Percentiles rank a stretch among this genome's conserved stretches.
Conservation (phyloP, 1,140 invertebrate species). For the Penaeus chinensis region DNA sequence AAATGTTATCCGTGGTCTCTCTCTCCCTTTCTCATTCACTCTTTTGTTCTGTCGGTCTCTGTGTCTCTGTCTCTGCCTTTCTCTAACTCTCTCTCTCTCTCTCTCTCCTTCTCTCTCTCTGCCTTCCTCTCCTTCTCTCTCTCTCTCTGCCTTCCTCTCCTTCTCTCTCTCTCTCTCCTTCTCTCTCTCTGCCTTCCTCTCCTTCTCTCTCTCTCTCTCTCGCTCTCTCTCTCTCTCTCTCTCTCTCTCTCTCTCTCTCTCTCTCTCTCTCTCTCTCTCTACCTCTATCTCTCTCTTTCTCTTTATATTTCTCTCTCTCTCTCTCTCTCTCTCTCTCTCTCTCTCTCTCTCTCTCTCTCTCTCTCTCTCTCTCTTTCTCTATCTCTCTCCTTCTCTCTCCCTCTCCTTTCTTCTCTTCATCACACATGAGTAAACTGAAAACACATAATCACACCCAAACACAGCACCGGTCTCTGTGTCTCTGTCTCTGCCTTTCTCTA, state of each 20-base stretch:
- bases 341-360: slow-evolving; percentile 18
- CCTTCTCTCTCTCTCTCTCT: not conserved
- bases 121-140: not conserved
- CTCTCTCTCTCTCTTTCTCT: not conserved
- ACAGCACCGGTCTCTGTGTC: no score
- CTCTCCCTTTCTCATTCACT: no score
- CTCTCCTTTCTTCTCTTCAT: no score
- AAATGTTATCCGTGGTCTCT: no score
- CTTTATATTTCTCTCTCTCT: not conserved
- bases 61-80: not conserved
- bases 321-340: slow-evolving; percentile 10
- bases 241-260: not conserved
- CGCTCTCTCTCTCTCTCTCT: no score
- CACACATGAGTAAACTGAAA: no score
- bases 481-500: no score
- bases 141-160: not conserved
- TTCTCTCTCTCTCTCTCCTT: slow-evolving; percentile 5
- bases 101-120: not conserved
- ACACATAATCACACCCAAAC: no score
- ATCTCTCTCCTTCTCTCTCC: no score
- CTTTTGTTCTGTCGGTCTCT: not conserved
- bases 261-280: not conserved
- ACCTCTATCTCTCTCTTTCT: not conserved
- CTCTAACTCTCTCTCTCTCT: not conserved
- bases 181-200: not conserved